These are phyloP conservation scores for Patella depressa DNA, from an alignment of 2,888 invertebrate species.

Conservation along the genomic window DNA sequence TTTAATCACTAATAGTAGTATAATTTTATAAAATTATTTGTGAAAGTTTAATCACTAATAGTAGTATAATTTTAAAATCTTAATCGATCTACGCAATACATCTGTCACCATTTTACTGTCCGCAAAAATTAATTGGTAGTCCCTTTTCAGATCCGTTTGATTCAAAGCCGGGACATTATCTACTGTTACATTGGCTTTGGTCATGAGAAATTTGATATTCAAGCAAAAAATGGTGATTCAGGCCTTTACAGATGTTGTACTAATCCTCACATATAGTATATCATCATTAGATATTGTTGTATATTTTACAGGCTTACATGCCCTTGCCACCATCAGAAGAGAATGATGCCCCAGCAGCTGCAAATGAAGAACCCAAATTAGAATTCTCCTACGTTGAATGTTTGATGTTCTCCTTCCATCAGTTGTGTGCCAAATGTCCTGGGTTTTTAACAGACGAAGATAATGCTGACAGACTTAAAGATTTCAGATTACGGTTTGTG, in stretches of 20 bases:
- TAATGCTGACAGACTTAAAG: slow-evolving; percentile 83
- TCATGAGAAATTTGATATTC: too few relatives aligned
- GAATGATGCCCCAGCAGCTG: slow-evolving; percentile 68
- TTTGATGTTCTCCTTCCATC: slow-evolving; percentile 82
- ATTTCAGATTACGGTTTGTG: slow-evolving; percentile 77
- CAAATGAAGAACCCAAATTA: slow-evolving; percentile 81
- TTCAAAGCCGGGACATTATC: too few relatives aligned
- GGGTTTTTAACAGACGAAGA: slow-evolving; percentile 79
- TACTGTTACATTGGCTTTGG: background rate
- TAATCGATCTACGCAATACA: too few relatives aligned
- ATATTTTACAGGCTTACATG: slow-evolving; percentile 82
- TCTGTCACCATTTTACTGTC: too few relatives aligned
- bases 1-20: too few relatives aligned
- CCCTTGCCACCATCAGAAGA: slow-evolving; percentile 85
- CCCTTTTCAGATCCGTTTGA: too few relatives aligned
- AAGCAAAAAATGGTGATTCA: background rate
- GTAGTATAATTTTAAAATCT: too few relatives aligned
- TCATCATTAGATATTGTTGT: background rate
- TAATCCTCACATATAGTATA: background rate
- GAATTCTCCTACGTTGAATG: slow-evolving; percentile 96
- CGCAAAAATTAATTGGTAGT: too few relatives aligned
- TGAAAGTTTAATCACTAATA: too few relatives aligned
- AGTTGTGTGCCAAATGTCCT: slow-evolving; percentile 84
- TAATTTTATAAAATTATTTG: too few relatives aligned
- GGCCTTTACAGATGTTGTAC: background rate